Evolutionary conservation across 2,888 invertebrate species (phyloP), one percentile per base, ranked within the genome.

Genomic region (Spialia ferax): DNA sequence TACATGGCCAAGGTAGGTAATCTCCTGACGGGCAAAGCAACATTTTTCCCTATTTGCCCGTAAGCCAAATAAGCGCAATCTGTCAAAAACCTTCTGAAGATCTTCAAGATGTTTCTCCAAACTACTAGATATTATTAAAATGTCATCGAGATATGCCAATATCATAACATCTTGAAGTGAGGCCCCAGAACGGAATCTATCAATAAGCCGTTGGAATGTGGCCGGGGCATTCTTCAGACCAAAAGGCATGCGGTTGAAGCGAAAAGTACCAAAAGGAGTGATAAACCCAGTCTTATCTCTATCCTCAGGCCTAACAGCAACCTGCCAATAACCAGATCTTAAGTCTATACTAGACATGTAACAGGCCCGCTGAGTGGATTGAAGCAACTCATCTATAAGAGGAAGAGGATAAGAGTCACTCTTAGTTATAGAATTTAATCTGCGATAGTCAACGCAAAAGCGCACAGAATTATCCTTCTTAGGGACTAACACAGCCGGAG

Each of bases 281-380:
- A 78, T 72, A 55, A 83, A 82, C 0, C 76, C 75, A 0, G 82
- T 83, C 65, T 80, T 81, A 11, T 75, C 72, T 32, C 69, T 71
- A 57, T 81, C 79, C 29, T 42, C 68, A 15, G 11, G 23, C 11
- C n/a, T 26, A 18, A 84, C 75, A 63, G 32, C 32, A 7, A 62
- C 62, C 22, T 87, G 87, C 77, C 81, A 84, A 68, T 86, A 88
- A 0, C 86, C 85, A n/a, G 77, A 66, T 22, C 74, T 73, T 1
- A 87, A 71, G 57, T 87, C 84, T 2, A 86, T 55, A 11, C 48
- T 18, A 0, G 29, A 23, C 61, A 61, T 61, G 7, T 15, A 29
- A 11, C 48, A 29, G 29, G 5, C 32, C 7, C 8, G 48, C 11
- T 61, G 29, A 1, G 61, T 50, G 13, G 20, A 11, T 18, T 61